Conservation (phyloP, 2,113 vertebrate genomes). For the Cynopterus brachyotis region DNA sequence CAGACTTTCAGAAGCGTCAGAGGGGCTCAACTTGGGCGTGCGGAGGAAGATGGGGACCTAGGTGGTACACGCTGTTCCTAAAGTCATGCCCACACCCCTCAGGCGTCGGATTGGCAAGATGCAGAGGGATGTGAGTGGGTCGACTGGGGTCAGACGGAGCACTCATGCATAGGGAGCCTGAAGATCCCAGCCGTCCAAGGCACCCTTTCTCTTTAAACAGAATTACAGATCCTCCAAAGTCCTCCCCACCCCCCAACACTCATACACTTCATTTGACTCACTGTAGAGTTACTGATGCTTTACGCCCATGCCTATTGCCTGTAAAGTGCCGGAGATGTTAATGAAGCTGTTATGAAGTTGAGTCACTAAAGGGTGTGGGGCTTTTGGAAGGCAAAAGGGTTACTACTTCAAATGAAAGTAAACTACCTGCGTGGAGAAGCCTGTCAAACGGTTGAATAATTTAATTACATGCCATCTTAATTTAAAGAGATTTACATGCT, state of each 20-base stretch:
- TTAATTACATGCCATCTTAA: constrained; percentile 62
- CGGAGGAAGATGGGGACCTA: not conserved
- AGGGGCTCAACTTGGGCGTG: not conserved
- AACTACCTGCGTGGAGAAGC: constrained; percentile 12
- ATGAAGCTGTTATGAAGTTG: constrained; percentile 15
- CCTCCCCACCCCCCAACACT: not conserved
- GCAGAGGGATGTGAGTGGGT: not conserved
- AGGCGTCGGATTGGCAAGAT: not conserved
- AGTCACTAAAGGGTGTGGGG: constrained; percentile 61
- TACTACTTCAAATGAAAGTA: constrained; percentile 62
- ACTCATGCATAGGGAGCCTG: not conserved
- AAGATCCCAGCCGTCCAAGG: not conserved
- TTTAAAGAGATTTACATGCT: constrained; percentile 57
- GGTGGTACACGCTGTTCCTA: not conserved
- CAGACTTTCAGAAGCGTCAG: not conserved
- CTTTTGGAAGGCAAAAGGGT: constrained; percentile 12
- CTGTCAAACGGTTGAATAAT: constrained; percentile 10
- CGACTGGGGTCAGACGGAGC: not conserved
- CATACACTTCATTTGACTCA: not conserved
- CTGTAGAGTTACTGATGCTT: not conserved
- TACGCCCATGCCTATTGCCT: not conserved
- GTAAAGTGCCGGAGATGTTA: not conserved
- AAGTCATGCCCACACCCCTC: not conserved
- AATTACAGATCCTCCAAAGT: not conserved
- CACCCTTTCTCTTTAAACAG: not conserved